These are phyloP conservation scores for Hydrophis major DNA, from an alignment of 2,797 vertebrate genomes.

Conservation along the genomic window DNA sequence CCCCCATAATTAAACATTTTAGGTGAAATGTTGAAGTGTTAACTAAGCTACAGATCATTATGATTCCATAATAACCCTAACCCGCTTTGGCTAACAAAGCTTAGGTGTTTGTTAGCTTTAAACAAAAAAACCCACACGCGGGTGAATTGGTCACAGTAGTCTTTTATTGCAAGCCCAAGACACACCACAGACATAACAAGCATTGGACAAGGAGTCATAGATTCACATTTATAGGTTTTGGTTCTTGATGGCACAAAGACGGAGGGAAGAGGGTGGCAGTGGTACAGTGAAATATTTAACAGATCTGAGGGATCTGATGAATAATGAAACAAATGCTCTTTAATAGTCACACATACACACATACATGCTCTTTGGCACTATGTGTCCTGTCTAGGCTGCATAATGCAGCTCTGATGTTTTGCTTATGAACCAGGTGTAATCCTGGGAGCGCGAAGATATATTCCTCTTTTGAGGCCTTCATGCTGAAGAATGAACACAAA, in stretches of 20 bases:
- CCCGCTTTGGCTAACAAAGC: too few relatives aligned
- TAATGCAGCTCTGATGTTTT: not conserved
- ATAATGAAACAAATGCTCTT: conserved; percentile 20
- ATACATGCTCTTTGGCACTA: not conserved
- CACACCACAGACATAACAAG: conserved; percentile 36
- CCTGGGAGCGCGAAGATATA: not conserved
- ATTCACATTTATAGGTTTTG: conserved; percentile 32
- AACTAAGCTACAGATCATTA: not conserved
- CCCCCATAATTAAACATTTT: not conserved
- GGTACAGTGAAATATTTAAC: conserved; percentile 24
- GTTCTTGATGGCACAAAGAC: conserved; percentile 17
- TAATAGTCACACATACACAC: not conserved
- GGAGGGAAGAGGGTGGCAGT: not conserved
- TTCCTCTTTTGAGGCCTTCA: not conserved
- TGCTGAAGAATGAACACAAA: not conserved
- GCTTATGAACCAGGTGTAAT: not conserved
- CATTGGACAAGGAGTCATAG: conserved; percentile 29
- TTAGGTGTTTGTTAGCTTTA: not conserved
- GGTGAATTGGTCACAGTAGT: conserved; percentile 28
- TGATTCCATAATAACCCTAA: not conserved
- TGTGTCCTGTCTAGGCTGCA: not conserved
- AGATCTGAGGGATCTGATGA: not conserved
- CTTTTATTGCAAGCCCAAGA: conserved; percentile 52
- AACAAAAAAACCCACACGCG: not conserved
- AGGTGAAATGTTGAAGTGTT: not conserved